phyloP scores from a whole-genome alignment of 2,113 vertebrate species.

The Eulemur macaco region DNA sequence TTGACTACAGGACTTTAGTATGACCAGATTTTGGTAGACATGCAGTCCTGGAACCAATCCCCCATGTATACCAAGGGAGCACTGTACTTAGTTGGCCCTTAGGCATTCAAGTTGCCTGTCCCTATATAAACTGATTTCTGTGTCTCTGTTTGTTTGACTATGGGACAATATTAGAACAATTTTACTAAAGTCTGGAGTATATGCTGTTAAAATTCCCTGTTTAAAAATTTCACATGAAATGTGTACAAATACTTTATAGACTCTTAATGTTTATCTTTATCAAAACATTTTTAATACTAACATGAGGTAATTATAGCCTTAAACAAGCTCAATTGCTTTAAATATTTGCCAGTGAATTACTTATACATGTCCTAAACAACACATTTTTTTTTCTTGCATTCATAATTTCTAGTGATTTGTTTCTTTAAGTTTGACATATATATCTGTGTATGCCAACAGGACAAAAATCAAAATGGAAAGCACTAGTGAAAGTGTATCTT shows the following conservation, averaged over 20 bases:
- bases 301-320: conserved; percentile 19
- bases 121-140: not conserved
- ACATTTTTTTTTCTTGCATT: not conserved
- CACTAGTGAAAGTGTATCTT: not conserved
- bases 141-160: not conserved
- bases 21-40: not conserved
- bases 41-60: not conserved
- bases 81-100: not conserved
- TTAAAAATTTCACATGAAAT: not conserved
- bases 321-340: not conserved
- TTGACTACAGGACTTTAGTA: not conserved
- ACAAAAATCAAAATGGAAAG: not conserved
- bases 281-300: conserved; percentile 34
- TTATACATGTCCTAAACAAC: conserved; percentile 11
- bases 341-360: conserved; percentile 29
- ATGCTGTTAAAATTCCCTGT: not conserved
- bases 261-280: conserved; percentile 38
- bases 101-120: not conserved
- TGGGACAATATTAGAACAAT: not conserved
- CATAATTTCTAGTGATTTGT: conserved; percentile 1
- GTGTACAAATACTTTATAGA: not conserved
- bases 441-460: not conserved
- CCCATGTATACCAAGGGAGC: not conserved
- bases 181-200: not conserved
- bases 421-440: not conserved